Evolutionary conservation across 2,797 vertebrate genomes (phyloP).

Genomic region (Myoxocephalus aenaeus): DNA sequence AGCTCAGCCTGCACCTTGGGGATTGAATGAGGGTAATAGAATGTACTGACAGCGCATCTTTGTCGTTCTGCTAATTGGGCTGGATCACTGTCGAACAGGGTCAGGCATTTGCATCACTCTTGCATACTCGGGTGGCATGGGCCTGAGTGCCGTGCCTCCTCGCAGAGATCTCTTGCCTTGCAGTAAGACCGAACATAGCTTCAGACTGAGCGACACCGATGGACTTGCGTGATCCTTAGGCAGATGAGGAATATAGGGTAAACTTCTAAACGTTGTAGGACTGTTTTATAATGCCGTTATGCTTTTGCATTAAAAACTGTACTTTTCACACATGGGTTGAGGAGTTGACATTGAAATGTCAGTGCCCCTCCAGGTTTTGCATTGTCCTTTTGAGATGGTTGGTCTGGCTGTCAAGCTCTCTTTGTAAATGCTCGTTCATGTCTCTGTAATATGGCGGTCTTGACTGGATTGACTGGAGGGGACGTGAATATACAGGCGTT

Average conservation of each 20-base stretch:
- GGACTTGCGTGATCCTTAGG: constrained; percentile 65
- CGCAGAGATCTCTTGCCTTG: constrained; percentile 68
- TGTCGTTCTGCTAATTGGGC: constrained; percentile 67
- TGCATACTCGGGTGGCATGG: constrained; percentile 46
- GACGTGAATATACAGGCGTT: constrained; percentile 68
- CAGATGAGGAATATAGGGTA: constrained; percentile 67
- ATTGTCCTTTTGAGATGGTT: constrained; percentile 68
- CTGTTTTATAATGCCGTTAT: constrained; percentile 75
- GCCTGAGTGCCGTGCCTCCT: constrained; percentile 55
- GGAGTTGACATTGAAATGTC: constrained; percentile 72
- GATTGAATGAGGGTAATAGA: constrained; percentile 72
- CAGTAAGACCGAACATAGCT: constrained; percentile 75
- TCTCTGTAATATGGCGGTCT: constrained; percentile 69
- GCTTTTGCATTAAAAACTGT: constrained; percentile 76
- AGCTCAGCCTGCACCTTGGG: constrained; percentile 78
- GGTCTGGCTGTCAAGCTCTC: constrained; percentile 71
- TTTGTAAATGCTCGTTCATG: constrained; percentile 75
- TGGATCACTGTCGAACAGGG: constrained; percentile 77
- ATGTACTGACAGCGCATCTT: constrained; percentile 72
- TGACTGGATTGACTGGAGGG: constrained; percentile 65
- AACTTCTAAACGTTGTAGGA: constrained; percentile 72
- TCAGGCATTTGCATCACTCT: constrained; percentile 66
- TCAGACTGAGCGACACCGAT: constrained; percentile 71
- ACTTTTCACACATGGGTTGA: constrained; percentile 73
- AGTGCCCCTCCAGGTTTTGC: constrained; percentile 72